phyloP scores from a whole-genome alignment of 2,888 invertebrate species.

The Melolontha melolontha region DNA sequence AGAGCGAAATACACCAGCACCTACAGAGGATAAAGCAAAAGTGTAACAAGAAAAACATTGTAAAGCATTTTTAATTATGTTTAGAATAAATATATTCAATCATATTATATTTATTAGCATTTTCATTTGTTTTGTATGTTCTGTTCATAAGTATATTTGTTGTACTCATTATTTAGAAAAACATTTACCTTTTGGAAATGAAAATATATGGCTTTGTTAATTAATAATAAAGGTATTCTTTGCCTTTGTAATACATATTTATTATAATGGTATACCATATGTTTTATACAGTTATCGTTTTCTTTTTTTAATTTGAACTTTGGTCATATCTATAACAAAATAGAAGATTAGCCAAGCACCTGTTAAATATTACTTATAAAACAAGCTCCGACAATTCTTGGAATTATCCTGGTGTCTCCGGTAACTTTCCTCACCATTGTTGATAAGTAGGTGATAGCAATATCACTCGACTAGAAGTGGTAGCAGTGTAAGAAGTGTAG shows the following conservation, averaged over 20 bases:
- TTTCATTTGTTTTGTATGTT: conserved; percentile 35
- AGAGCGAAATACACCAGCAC: conserved; percentile 64
- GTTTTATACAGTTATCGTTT: background rate
- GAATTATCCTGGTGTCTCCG: too few relatives aligned
- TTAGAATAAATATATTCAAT: conserved; percentile 45
- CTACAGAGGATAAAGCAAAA: conserved; percentile 32
- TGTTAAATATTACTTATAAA: too few relatives aligned
- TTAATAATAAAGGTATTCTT: conserved; percentile 15
- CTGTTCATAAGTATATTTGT: conserved; percentile 20
- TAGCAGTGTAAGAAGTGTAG: too few relatives aligned
- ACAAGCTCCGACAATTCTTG: too few relatives aligned
- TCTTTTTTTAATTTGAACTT: too few relatives aligned
- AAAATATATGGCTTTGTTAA: conserved; percentile 23
- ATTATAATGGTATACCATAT: too few relatives aligned
- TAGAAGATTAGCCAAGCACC: too few relatives aligned
- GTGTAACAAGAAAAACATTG: conserved; percentile 37
- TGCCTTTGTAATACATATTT: conserved; percentile 6
- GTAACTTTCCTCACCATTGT: too few relatives aligned
- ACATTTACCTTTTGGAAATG: conserved; percentile 19
- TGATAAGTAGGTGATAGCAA: too few relatives aligned
- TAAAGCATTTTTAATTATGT: conserved; percentile 44
- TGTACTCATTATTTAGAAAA: conserved; percentile 20
- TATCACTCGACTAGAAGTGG: too few relatives aligned
- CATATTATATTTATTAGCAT: conserved; percentile 39
- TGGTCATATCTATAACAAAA: too few relatives aligned